Conservation (phyloP, 2,113 vertebrate genomes). For the Sinocyclocheilus maitianheensis region DNA sequence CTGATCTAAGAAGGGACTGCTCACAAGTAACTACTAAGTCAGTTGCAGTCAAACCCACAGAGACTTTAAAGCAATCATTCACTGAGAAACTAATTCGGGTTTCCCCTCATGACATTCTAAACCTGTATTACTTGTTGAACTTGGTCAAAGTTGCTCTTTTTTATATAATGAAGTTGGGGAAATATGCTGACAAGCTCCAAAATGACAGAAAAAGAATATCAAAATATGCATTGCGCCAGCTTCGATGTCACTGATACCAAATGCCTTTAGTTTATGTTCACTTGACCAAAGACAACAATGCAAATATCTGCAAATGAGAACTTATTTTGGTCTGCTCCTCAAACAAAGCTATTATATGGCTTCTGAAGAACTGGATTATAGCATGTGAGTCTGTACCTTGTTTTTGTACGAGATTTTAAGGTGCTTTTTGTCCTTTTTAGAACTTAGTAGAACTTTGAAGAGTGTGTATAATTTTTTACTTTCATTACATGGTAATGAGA, state of each 20-base stretch:
- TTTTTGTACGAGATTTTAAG: background rate
- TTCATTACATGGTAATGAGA: too few species aligned
- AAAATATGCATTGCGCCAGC: background rate
- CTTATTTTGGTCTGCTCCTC: too few species aligned
- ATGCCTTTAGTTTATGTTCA: background rate
- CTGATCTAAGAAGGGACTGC: slow-evolving; percentile 9
- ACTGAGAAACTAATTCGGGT: background rate
- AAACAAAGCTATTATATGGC: too few species aligned
- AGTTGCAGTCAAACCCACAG: background rate
- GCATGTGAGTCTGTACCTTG: background rate
- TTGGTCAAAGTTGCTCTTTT: background rate
- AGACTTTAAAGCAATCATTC: background rate
- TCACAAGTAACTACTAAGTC: background rate
- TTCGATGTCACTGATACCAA: background rate
- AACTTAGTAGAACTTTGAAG: too few species aligned
- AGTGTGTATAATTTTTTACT: too few species aligned
- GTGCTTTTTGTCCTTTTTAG: too few species aligned
- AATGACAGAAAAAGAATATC: background rate
- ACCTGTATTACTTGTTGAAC: background rate
- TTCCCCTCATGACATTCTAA: background rate
- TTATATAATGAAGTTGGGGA: background rate
- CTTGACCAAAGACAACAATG: background rate
- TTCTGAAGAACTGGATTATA: background rate
- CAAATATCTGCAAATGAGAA: background rate
- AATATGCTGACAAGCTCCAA: background rate